Conservation (phyloP, 1,140 invertebrate species). For the Zaprionus africanus region DNA sequence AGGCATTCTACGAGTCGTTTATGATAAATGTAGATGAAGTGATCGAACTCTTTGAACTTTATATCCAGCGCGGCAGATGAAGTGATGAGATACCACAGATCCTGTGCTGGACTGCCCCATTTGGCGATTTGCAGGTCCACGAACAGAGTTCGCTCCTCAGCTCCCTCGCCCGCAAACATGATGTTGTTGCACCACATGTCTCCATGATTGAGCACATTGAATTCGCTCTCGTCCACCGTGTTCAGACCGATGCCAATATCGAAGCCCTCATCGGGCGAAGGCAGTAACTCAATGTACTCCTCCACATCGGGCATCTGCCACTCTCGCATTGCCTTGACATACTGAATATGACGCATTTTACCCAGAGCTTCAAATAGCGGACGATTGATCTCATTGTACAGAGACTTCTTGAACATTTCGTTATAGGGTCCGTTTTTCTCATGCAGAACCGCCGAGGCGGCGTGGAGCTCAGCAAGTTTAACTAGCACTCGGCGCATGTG, state of each 20-base stretch:
- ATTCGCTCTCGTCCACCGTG: slow-evolving; percentile 84
- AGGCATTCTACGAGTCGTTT: slow-evolving; percentile 56
- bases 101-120: slow-evolving; percentile 68
- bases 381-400: slow-evolving; percentile 52
- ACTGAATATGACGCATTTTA: slow-evolving; percentile 28
- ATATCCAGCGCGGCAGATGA: slow-evolving; percentile 60
- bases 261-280: slow-evolving; percentile 19
- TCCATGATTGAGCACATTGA: slow-evolving; percentile 88
- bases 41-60: slow-evolving; percentile 66
- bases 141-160: slow-evolving; percentile 68
- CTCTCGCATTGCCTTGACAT: slow-evolving; percentile 41
- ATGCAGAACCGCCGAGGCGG: slow-evolving; percentile 81
- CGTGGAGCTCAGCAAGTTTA: slow-evolving; percentile 86
- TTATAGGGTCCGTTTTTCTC: slow-evolving; percentile 64
- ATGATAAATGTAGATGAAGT: slow-evolving; percentile 72
- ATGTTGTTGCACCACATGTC: slow-evolving; percentile 85
- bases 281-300: slow-evolving; percentile 36
- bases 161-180: slow-evolving; percentile 79
- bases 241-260: slow-evolving; percentile 35
- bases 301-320: slow-evolving; percentile 63
- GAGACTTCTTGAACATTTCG: slow-evolving; percentile 30
- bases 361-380: slow-evolving; percentile 44
- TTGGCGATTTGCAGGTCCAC: slow-evolving; percentile 68
- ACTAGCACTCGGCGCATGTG: slow-evolving; percentile 85
- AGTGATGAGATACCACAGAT: slow-evolving; percentile 67